Evolutionary conservation across 2,797 vertebrate genomes (phyloP), one percentile per base, ranked within the genome.

Genomic region (Garrulus glandarius): DNA sequence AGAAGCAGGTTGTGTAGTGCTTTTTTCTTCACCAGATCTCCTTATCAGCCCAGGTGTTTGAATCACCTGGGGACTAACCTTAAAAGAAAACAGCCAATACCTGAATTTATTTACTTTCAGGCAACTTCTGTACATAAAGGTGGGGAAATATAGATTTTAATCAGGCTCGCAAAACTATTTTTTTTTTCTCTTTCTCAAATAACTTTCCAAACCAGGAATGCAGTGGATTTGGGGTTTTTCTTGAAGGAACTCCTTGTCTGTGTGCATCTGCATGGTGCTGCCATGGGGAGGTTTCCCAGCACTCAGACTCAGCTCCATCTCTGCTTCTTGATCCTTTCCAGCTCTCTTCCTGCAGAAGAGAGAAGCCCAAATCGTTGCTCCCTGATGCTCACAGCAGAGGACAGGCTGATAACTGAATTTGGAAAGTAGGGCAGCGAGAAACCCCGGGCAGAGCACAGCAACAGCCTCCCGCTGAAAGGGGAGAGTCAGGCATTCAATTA

Each of bases 401-500:
- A 59, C 82, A 89, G 55, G 86, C 67, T 2, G 1, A 22, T n/a
- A 30, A 16, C 44, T 84, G 83, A 56, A 44, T 57, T 34, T 30
- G 60, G 53, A 84, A 94, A 91, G 89, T 72, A 95, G 95, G 92
- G 81, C 94, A 91, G 72, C 0, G 27, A 91, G 77, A 74, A 86
- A 74, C 3, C 43, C 32, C 0, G 2, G 76, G 53, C 22, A 59
- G 65, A 89, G 59, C 88, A 43, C 9, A 8, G 80, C 92, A 93
- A 36, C 80, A 55, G 43, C 49, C 61, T 78, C 72, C 55, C 2
- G 44, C 88, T 89, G 84, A 64, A 90, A 92, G 76, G 57, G 82
- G 90, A 92, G 82, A 92, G 72, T 3, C 15, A 1, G 92, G 79
- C 76, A 30, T 71, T 94, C 76, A 32, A 0, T 84, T 75, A 55